Evolutionary conservation across 2,797 vertebrate genomes (phyloP), one percentile per base, ranked within the genome.

Genomic region (Micropoecilia bifurca): DNA sequence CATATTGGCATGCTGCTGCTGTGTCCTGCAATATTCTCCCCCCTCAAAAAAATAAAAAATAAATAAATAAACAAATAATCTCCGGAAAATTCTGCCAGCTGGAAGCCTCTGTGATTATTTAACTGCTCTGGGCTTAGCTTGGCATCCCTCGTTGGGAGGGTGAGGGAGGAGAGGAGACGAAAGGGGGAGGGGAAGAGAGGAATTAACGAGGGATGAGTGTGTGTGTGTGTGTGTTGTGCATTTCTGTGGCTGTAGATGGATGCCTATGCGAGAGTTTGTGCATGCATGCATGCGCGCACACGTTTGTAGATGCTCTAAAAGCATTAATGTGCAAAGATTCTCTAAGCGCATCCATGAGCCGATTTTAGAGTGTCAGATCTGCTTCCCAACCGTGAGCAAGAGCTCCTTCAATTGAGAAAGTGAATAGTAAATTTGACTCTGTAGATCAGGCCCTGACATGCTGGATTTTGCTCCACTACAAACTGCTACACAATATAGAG

Each of bases 71-170:
- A 88, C 10, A 53, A 53, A 25, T 13, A 73, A 73, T 33, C 66
- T 78, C 75, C 88, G 78, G 89, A 84, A 86, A 83, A 91, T 90
- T 86, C 87, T 95, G 94, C 95, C 94, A 95, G 92, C 95, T 95
- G 93, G 95, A 95, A 92, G 92, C 91, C 90, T 95, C 90, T 88
- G 92, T 94, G 94, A 95, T 95, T 95, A 94, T 95, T 96, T 95
- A 95, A 94, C 92, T 92, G 91, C 94, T 95, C 88, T 88, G 90
- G 91, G 95, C 90, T 95, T 93, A 93, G 92, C 93, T 94, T 95
- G 95, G 92, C 94, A 94, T 84, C 87, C 88, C 81, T 81, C 76
- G 76, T 87, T 89, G 89, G 90, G 93, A 92, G 90, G 92, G 86
- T 83, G 93, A 92, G 90, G 93, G 93, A 93, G 93, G 91, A 93